Evolutionary conservation across 2,888 invertebrate genomes (phyloP), one percentile per base, ranked within the genome.

Genomic region (Diplazon laetatorius): DNA sequence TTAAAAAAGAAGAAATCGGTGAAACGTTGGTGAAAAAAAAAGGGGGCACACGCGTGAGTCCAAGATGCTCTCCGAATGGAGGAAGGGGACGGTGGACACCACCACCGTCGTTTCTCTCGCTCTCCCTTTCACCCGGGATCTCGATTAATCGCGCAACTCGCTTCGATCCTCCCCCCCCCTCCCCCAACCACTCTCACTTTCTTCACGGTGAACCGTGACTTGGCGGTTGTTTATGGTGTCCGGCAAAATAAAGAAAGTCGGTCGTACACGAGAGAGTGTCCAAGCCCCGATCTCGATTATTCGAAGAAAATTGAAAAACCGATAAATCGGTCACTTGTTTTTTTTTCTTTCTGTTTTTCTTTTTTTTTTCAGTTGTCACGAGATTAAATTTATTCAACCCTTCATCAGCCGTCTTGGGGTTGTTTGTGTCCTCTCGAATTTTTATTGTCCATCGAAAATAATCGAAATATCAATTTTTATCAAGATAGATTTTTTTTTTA

Each of bases 111-210:
- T 81, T 74, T 16, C 69, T 52, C 68, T 50, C 76, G 84, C 84
- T 89, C 87, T 86, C 63, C 87, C 89, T 89, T 89, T 89, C 89
- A 86, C 88, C n/a, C 84, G 88, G 88, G 85, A 89, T 89, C 87
- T 86, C 86, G 87, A 85, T 86, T 76, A 82, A 83, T 5, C 84
- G 62, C 76, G 42, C 60, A 37, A 9, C 35, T 46, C 44, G 18
- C 46, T 3, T 44, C 22, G 16, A 20, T 79, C 82, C 82, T 82
- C 85, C 83, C 82, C 82, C 78, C 76, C 8, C 60, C 20, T 18
- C 16, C 48, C 16, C 59, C 48, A 83, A 85, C 86, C 86, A 89
- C 89, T 89, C 82, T 89, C 87, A 86, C 89, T 89, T 89, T 89
- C 87, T 82, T 85, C 76, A 42, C 76, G 74, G 77, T 83, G 82